These are phyloP conservation scores for Oncorhynchus keta DNA, from an alignment of 2,113 vertebrate species.

Conservation along the genomic window DNA sequence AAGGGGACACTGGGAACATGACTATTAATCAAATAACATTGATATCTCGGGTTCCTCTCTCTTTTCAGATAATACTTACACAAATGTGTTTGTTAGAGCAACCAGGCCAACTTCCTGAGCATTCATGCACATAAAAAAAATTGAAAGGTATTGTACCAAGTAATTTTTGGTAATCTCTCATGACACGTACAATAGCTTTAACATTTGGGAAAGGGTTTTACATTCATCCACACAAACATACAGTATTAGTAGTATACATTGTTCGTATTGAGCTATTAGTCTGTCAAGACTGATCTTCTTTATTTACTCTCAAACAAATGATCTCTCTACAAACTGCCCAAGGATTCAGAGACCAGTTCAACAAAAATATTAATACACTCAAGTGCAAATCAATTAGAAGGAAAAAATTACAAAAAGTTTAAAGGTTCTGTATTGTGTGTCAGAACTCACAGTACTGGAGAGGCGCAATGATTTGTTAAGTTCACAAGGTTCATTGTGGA, in stretches of 20 bases:
- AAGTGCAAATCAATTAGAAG: not conserved
- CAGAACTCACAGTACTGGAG: slow-evolving; percentile 16
- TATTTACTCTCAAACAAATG: not conserved
- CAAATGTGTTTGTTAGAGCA: no score
- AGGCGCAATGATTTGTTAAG: slow-evolving; percentile 53
- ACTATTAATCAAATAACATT: slow-evolving; percentile 32
- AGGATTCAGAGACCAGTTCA: not conserved
- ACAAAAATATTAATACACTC: not conserved
- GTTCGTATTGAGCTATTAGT: not conserved
- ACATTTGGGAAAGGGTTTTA: not conserved
- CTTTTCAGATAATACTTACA: no score
- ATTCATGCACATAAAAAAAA: not conserved
- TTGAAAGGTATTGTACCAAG: not conserved
- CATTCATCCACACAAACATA: not conserved
- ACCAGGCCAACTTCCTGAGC: not conserved
- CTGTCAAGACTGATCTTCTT: not conserved
- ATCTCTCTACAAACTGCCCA: not conserved
- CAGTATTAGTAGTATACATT: not conserved
- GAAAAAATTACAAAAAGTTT: no score
- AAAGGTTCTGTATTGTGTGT: no score
- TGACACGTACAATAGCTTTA: not conserved
- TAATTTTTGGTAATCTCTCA: not conserved
- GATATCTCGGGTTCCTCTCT: not conserved
- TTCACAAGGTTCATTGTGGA: slow-evolving; percentile 64
- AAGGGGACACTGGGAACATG: slow-evolving; percentile 2